Base-by-base conservation (phyloP, 53 echinoderm and acorn worm species). In the Henricia sp. region DNA sequence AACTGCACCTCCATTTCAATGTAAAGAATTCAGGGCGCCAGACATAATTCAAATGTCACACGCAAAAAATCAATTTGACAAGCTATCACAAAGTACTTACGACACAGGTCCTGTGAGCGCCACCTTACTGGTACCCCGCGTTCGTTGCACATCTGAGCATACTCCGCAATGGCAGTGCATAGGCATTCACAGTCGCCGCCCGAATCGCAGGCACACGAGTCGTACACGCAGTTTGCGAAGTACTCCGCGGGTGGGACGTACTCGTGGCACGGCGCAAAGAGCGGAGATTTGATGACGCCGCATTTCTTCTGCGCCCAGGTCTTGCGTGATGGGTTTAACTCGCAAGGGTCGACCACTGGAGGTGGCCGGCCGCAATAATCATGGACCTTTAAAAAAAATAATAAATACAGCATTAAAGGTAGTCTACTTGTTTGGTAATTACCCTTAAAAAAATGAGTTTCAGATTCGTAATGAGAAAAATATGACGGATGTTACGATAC, bases 171-270 rank as follows among this genome's bases (percentile, higher is more conserved):
- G 73, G 97, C 94, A 0, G 94, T 97, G 55, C 97, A 97, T 23
- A 97, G 83, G 83, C 97, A 97, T 63, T 97, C 94, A 37, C 97
- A 97, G 44, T 97, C 97, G 1, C 97, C 97, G 8, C 97, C 97
- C 59, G 69, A 83, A 70, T 97, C 97, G 46, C 97, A 97, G 19
- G 91, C 97, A 20, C 97, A 97, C 11, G 97, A 85, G 52, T 97
- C 97, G 50, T 69, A 97, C 83, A 94, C 86, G 19, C 97, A 97
- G 14, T 88, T 88, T 12, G 58, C 32, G 67, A 85, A 94, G 63
- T 83, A 94, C 3, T 57, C 42, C 0, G 69, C 35, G 1, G 83
- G 90, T 10, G 85, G 90, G 11, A 96, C 94, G 37, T 85, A 83
- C 52, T 67, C 67, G 59, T 94, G 97, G 41, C 97, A 96, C 3